phyloP scores from a whole-genome alignment of 1,140 invertebrate species.

The Drosophila tropicalis region DNA sequence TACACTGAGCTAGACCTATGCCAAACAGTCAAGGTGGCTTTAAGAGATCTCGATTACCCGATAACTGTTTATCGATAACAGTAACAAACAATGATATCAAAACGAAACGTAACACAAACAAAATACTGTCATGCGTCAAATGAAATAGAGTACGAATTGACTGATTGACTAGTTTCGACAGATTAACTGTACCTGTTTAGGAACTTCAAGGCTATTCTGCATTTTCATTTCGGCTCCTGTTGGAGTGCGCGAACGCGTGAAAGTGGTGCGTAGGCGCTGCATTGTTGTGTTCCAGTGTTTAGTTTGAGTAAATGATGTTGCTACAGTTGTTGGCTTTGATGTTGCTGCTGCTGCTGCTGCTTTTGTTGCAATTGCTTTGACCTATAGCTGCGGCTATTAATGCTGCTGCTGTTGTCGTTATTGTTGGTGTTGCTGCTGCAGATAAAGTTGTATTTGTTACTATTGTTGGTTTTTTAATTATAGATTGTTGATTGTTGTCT shows the following conservation, averaged over 20 bases:
- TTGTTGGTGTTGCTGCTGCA: conserved; percentile 18
- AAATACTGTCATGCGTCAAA: not conserved
- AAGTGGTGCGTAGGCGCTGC: conserved; percentile 92
- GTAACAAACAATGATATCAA: not conserved
- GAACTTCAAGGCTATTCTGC: conserved; percentile 93
- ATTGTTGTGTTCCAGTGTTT: conserved; percentile 66
- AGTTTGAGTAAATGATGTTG: conserved; percentile 8
- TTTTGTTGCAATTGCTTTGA: not conserved
- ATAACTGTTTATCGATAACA: conserved; percentile 7
- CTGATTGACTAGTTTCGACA: not conserved
- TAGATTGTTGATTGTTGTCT: too few relatives aligned
- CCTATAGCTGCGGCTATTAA: conserved; percentile 5
- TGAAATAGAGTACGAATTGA: not conserved
- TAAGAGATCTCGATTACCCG: not conserved
- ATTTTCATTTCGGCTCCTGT: conserved; percentile 95
- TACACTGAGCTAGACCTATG: too few relatives aligned
- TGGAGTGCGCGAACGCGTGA: conserved; percentile 92
- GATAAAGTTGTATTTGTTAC: not conserved
- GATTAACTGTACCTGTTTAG: conserved; percentile 87
- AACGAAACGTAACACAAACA: too few relatives aligned
- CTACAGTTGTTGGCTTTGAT: not conserved
- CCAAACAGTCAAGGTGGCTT: too few relatives aligned
- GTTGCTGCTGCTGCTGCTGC: conserved; percentile 10
- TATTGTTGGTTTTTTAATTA: conserved; percentile 8
- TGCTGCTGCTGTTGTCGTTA: conserved; percentile 24